A percentile compares a stretch with the other conserved stretches of the same genome.
Evolutionary conservation across 2,113 vertebrate species (phyloP).

Genomic region (Callipepla californica): DNA sequence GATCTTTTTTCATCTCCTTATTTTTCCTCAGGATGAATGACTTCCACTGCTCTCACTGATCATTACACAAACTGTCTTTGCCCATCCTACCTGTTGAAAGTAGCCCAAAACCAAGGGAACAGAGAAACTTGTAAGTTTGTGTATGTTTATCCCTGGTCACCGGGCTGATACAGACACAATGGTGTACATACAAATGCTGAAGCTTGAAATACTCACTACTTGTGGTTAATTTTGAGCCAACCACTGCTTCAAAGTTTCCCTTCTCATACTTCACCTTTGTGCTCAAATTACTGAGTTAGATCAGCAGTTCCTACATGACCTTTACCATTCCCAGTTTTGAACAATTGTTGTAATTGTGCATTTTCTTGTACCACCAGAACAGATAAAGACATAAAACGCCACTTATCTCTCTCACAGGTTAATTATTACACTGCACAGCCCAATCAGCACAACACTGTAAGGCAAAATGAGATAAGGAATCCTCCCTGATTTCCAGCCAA

Average conservation of each 20-base stretch:
- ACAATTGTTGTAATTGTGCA: background rate
- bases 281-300: background rate
- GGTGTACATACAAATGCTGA: background rate
- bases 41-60: background rate
- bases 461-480: rapidly evolving
- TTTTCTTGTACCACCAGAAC: background rate
- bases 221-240: background rate
- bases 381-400: background rate
- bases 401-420: background rate
- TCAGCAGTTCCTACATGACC: background rate
- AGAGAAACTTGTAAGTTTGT: background rate
- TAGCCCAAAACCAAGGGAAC: background rate
- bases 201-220: background rate
- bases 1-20: background rate
- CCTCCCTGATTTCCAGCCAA: rapidly evolving
- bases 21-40: background rate
- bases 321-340: background rate
- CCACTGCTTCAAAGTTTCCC: background rate
- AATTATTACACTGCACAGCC: background rate
- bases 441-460: rapidly evolving
- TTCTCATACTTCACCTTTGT: background rate
- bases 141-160: background rate
- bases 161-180: background rate
- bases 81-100: background rate
- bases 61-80: background rate